Percentiles rank a stretch among this genome's conserved stretches.
phyloP scores from a whole-genome alignment of 2,797 vertebrate species.

The Heliangelus exortis region DNA sequence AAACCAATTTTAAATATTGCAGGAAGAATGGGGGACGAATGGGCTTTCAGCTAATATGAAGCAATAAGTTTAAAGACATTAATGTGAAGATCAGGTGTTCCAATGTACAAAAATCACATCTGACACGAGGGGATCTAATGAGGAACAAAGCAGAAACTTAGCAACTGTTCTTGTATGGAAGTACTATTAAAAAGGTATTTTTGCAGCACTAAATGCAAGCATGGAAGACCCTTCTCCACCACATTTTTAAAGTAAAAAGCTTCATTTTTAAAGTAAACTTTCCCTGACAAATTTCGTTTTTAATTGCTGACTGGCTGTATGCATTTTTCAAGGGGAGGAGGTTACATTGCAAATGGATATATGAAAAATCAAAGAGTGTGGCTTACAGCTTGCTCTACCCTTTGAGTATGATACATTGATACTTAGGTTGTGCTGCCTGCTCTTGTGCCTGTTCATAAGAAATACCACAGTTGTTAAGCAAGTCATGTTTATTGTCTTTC shows the following conservation, averaged over 20 bases:
- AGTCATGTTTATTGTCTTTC: constrained; percentile 20
- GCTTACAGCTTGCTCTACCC: background rate
- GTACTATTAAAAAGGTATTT: background rate
- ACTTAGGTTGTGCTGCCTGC: background rate
- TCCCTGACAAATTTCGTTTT: background rate
- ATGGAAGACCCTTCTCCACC: background rate
- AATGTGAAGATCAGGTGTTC: background rate
- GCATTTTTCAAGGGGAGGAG: background rate
- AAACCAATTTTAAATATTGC: background rate
- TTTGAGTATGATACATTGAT: background rate
- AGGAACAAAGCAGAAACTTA: background rate
- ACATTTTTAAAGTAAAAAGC: background rate
- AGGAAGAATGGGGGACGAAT: background rate
- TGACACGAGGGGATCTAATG: background rate
- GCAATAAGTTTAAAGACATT: background rate
- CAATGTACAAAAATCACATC: background rate
- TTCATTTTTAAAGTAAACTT: background rate
- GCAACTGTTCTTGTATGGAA: background rate
- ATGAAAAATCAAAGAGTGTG: background rate
- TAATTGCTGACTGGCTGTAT: background rate
- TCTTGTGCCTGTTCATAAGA: background rate
- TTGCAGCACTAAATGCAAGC: background rate
- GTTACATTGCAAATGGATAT: background rate
- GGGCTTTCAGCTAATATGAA: background rate
- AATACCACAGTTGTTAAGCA: constrained; percentile 37